Evolutionary conservation across 2,113 vertebrate genomes (phyloP), one percentile per base, ranked within the genome.

Genomic region (Hippocampus zosterae): DNA sequence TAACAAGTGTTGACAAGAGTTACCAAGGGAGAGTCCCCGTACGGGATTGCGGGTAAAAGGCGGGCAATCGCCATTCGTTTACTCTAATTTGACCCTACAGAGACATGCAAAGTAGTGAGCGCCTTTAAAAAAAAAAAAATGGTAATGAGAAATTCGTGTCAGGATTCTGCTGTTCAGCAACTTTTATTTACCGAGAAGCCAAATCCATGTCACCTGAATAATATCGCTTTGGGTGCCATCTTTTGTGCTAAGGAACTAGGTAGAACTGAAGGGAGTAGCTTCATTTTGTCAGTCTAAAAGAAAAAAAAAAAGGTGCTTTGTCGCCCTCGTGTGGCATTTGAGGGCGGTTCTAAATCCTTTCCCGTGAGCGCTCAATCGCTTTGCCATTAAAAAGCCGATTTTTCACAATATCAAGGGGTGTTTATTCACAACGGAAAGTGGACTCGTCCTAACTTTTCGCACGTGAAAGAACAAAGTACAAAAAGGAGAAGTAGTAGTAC

Each of bases 1-100:
- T 99, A 98, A 99, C 96, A 95, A 97, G 95, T 95, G 95, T 95
- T 98, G 97, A 98, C 97, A 98, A 95, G 95, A 95, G 94, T 96
- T 98, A 97, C 95, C 93, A 93, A 91, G 96, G 95, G 96, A 96
- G 93, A 94, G 88, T 92, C 95, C 95, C 96, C 94, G 90, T 97
- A 94, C 95, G 96, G 95, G 94, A 98, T 97, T 96, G 94, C 95
- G 96, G 94, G 95, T 95, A 97, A 97, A 96, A 95, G 93, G 94
- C 93, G 91, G 94, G 95, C 95, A 96, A 97, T 98, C 96, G 95
- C 91, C 91, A 92, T 94, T 96, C 95, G 94, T 60, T 96, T 96
- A 94, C 92, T 95, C 94, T 99, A 98, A 99, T 98, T 97, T 95
- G 94, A 96, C 94, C 94, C 94, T 95, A 97, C 96, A 96, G 93